Conservation (phyloP, 2,888 invertebrate genomes). For the Alitta virens region DNA sequence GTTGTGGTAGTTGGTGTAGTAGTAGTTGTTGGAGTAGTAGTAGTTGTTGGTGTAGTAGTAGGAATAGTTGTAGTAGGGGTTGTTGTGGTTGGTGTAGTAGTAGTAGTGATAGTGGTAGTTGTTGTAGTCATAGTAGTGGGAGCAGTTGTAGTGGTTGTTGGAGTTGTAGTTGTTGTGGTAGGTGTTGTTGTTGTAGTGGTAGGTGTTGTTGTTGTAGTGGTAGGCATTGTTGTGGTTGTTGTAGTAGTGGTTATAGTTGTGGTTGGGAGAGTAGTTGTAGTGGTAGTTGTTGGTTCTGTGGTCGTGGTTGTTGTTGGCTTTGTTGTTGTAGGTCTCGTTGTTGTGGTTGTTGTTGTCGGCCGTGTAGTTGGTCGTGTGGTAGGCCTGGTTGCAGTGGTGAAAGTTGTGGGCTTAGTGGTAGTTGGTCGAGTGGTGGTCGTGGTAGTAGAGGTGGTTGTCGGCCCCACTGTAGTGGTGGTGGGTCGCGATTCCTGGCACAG, state of each 20-base stretch:
- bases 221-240: neutral
- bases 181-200: neutral
- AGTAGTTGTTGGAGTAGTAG: neutral
- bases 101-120: neutral
- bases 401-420: neutral
- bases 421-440: neutral
- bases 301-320: neutral
- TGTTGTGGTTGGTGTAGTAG: neutral
- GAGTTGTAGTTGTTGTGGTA: neutral
- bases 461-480: neutral
- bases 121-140: neutral
- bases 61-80: neutral
- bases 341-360: neutral
- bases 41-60: neutral
- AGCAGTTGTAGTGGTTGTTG: neutral
- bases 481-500: neutral
- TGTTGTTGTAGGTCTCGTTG: neutral
- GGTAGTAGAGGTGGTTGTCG: neutral
- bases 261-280: neutral
- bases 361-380: neutral
- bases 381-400: neutral
- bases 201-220: neutral
- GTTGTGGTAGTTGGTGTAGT: neutral
- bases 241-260: neutral
- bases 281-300: neutral